These are phyloP conservation scores for Iguana delicatissima DNA, from an alignment of 2,797 vertebrate species.

Conservation along the genomic window DNA sequence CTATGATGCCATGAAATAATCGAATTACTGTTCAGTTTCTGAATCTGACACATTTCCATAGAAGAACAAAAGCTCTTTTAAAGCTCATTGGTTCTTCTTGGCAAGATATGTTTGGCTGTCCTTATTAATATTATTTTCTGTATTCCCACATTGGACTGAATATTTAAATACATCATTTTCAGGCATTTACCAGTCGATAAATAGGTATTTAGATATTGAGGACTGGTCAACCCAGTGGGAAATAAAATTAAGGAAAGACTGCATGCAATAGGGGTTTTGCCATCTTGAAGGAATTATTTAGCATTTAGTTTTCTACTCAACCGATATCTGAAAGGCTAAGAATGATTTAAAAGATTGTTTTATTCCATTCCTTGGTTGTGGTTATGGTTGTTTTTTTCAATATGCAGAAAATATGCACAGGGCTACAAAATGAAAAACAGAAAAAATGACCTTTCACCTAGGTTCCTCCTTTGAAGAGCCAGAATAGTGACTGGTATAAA, in stretches of 20 bases:
- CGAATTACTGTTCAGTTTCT: background rate
- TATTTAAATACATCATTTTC: background rate
- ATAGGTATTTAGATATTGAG: background rate
- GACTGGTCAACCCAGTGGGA: background rate
- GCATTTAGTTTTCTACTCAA: background rate
- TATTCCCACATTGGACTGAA: background rate
- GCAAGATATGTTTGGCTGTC: background rate
- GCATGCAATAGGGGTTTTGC: background rate
- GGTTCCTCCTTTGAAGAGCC: background rate
- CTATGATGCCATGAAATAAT: background rate
- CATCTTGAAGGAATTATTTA: conserved; percentile 29
- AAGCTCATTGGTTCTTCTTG: background rate
- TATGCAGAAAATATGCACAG: background rate
- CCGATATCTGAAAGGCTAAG: background rate
- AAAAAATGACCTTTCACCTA: background rate
- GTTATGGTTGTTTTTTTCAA: no score
- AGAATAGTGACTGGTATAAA: background rate
- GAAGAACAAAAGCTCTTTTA: background rate
- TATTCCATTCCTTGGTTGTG: background rate
- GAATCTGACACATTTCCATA: background rate
- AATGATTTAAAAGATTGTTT: background rate
- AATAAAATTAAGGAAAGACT: conserved; percentile 17
- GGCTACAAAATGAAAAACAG: no score
- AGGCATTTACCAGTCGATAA: background rate
- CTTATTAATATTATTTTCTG: background rate